A percentile compares a stretch with the other conserved stretches of the same genome.
Conservation (phyloP, 2,888 invertebrate species). For the Yponomeuta sedellus region DNA sequence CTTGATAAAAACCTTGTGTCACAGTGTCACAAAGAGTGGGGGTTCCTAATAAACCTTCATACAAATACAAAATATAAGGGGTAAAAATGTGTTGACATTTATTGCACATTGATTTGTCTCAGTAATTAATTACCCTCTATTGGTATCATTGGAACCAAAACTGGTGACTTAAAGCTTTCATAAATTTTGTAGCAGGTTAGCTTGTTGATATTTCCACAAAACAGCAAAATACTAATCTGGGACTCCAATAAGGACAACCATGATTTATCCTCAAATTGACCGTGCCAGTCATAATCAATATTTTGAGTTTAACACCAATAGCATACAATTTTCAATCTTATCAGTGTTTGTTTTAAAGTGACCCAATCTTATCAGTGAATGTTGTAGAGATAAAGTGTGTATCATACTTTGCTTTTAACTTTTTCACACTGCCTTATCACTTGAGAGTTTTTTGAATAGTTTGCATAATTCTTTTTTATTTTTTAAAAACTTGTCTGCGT, state of each 20-base stretch:
- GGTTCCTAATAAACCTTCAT: too few relatives aligned
- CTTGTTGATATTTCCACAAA: too few relatives aligned
- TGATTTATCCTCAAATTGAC: not conserved
- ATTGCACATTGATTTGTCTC: too few relatives aligned
- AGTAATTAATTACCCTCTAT: too few relatives aligned
- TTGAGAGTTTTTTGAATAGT: not conserved
- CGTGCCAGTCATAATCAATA: not conserved
- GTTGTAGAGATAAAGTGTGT: not conserved
- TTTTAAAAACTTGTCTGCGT: too few relatives aligned
- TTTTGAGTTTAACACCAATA: not conserved
- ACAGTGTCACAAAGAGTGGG: too few relatives aligned
- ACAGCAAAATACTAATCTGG: not conserved
- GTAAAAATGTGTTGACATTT: not conserved
- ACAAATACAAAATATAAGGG: too few relatives aligned
- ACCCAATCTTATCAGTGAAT: conserved; percentile 17
- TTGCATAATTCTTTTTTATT: not conserved
- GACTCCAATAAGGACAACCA: not conserved
- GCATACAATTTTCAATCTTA: conserved; percentile 5
- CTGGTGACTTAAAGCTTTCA: too few relatives aligned
- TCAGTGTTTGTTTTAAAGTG: conserved; percentile 14
- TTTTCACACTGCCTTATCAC: conserved; percentile 14
- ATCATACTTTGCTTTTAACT: not conserved
- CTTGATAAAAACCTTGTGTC: too few relatives aligned
- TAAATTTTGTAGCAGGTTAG: not conserved
- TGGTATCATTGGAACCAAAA: too few relatives aligned